Base-by-base conservation (phyloP, 2,888 invertebrate species). In the Patella pellucida region DNA sequence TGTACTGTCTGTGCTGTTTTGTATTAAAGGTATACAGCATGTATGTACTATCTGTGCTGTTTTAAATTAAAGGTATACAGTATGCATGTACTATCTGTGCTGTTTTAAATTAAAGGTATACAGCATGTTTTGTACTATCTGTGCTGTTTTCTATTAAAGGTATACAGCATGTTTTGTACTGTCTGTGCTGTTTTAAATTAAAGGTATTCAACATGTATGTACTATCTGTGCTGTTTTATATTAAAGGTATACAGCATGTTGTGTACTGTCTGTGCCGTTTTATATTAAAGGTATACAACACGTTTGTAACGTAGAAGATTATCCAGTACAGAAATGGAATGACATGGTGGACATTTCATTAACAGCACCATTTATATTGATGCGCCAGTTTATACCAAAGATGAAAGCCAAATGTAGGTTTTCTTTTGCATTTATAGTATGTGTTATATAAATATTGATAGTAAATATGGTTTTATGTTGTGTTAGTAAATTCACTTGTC, bases 281-380 rank as follows among this genome's bases (percentile, higher is more conserved):
- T 15, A 31, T 67, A 41, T 69, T 73, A 14, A 54, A 85, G 84
- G 84, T 52, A 82, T 86, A 51, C 85, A 86, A 75, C 76, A 83
- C 54, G 82, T 84, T 3, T 78, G 72, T 71, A 76, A 74, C 0
- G 76, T 86, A 54, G 85, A 85, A 31, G 85, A 87, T 7, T 88
- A 86, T 74, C 86, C 89, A 9, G 78, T 79, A 9, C 86, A 87
- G 12, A 84, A 83, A 75, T 89, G 89, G 89, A 81, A 89, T 52
- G 81, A 75, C 31, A 81, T 89, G 76, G 73, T 89, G 1, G 80
- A 77, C 0, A 84, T 87, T 56, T 77, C 79, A 54, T 67, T 87
- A 41, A 80, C 85, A 0, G 82, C 85, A 0, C 84, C 87, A 0
- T 89, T 86, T 76, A 82, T 82, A 70, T 77, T 87, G 27, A 87